Evolutionary conservation across 2,888 invertebrate genomes (phyloP).

Genomic region (Agrochola circellaris): DNA sequence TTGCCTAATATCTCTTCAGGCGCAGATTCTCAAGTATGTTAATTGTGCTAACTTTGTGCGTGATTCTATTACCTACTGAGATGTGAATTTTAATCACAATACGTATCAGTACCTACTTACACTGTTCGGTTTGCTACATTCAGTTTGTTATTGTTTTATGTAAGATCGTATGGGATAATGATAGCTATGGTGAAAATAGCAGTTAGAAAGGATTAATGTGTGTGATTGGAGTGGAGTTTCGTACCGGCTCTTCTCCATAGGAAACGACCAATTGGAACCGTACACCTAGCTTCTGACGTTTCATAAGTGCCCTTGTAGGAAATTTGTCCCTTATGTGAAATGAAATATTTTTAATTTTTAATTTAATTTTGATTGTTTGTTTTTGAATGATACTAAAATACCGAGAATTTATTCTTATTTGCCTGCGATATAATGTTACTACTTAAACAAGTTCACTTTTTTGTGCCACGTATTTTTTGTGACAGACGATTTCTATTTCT

Average conservation of each 20-base stretch:
- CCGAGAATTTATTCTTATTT: background rate
- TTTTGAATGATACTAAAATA: background rate
- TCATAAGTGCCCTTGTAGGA: no score
- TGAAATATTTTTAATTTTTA: no score
- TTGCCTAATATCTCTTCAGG: conserved; percentile 41
- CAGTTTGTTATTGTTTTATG: conserved; percentile 3
- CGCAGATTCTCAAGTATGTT: conserved; percentile 38
- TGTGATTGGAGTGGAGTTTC: no score
- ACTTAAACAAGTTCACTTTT: background rate
- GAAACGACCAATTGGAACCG: no score
- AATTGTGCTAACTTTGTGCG: conserved; percentile 53
- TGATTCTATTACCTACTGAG: conserved; percentile 53
- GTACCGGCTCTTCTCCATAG: no score
- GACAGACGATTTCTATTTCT: background rate
- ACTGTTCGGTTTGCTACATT: background rate
- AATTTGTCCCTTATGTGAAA: no score
- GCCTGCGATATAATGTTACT: background rate
- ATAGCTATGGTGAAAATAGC: background rate
- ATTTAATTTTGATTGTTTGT: no score
- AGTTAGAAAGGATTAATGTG: no score
- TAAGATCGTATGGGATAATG: no score
- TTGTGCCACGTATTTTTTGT: background rate
- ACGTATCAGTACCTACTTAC: conserved; percentile 20
- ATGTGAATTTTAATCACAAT: conserved; percentile 53
- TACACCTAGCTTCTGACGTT: no score